Conservation (phyloP, 2,797 vertebrate genomes). For the Caiman crocodilus region DNA sequence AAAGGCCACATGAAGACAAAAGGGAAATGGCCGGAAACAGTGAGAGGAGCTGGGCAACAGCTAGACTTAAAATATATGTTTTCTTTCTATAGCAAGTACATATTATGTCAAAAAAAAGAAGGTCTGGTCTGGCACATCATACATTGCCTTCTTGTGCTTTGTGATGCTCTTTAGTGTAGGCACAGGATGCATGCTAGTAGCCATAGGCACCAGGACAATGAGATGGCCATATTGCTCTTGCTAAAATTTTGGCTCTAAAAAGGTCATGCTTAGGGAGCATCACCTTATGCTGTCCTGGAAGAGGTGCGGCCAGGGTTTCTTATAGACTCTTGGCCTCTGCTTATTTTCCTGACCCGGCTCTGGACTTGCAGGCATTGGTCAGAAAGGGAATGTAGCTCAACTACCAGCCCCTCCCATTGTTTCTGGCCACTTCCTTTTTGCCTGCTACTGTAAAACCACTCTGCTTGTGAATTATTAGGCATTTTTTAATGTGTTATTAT, state of each 20-base stretch:
- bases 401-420: too few species aligned
- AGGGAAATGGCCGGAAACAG: neutral
- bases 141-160: neutral
- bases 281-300: neutral
- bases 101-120: neutral
- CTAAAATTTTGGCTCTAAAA: neutral
- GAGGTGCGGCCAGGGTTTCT: neutral
- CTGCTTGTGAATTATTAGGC: neutral
- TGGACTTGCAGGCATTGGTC: neutral
- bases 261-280: neutral
- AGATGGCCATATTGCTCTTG: neutral
- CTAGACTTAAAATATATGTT: neutral
- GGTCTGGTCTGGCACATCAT: neutral
- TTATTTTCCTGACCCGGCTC: neutral
- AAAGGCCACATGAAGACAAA: neutral
- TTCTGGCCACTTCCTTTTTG: too few species aligned
- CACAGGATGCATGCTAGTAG: neutral
- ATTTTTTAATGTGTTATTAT: fast-evolving
- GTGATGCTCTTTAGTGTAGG: neutral
- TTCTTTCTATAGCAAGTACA: neutral
- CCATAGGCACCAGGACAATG: neutral
- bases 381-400: neutral
- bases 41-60: neutral
- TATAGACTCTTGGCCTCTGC: neutral
- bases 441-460: neutral